A percentile compares a stretch with the other conserved stretches of the same genome.
Evolutionary conservation across 2,797 vertebrate species (phyloP).

Genomic region (Acipenser ruthenus): DNA sequence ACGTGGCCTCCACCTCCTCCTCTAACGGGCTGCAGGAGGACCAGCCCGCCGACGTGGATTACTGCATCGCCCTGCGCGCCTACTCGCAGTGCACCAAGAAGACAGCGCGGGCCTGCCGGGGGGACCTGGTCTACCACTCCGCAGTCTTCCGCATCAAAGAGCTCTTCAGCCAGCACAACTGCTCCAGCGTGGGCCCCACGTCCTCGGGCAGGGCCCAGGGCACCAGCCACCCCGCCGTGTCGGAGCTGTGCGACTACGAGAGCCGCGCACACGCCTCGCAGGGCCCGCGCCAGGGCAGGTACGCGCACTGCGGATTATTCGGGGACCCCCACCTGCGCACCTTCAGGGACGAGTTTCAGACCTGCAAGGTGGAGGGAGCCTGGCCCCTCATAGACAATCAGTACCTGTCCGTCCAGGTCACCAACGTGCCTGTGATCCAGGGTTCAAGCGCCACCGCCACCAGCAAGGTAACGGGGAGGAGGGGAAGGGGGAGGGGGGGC

Average conservation of each 20-base stretch:
- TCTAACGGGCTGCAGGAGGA: conserved; percentile 57
- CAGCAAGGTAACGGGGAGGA: conserved; percentile 56
- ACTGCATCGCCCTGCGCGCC: conserved; percentile 67
- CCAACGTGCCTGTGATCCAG: conserved; percentile 67
- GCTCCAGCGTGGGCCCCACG: conserved; percentile 68
- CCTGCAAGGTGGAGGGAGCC: conserved; percentile 71
- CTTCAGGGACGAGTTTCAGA: conserved; percentile 75
- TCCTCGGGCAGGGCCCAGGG: conserved; percentile 51
- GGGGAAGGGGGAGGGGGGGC: too few species aligned
- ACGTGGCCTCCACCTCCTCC: conserved; percentile 63
- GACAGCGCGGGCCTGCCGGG: conserved; percentile 18
- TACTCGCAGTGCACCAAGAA: conserved; percentile 57
- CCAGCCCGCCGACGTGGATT: conserved; percentile 50
- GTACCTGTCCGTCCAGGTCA: conserved; percentile 74
- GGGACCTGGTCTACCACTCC: conserved; percentile 20
- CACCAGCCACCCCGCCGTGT: conserved; percentile 44
- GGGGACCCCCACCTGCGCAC: conserved; percentile 73
- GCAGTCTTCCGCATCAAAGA: conserved; percentile 70
- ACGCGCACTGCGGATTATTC: conserved; percentile 73
- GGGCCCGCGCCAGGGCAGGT: conserved; percentile 51
- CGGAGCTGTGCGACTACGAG: conserved; percentile 65
- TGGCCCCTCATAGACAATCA: conserved; percentile 74
- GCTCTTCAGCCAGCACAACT: conserved; percentile 69
- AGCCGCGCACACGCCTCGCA: conserved; percentile 40
- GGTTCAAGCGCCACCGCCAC: conserved; percentile 72